These are phyloP conservation scores for Hydroisotoma schaefferi DNA, from an alignment of 2,888 invertebrate genomes.

Conservation along the genomic window DNA sequence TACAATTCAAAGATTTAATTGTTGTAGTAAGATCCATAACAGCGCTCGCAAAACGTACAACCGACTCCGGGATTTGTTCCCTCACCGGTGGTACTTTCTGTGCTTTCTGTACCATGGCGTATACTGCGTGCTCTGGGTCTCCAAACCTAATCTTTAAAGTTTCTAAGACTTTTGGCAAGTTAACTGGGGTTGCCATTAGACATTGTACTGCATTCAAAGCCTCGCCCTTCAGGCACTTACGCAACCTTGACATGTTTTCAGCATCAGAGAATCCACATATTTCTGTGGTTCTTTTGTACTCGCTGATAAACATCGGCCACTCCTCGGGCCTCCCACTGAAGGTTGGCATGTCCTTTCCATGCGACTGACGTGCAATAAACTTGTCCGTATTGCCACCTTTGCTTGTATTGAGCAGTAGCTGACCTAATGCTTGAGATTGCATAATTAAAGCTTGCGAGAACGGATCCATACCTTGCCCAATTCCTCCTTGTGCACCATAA, in stretches of 20 bases:
- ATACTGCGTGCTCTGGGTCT: not conserved
- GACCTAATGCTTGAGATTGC: no score
- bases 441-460: no score
- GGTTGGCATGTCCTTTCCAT: not conserved
- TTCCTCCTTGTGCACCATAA: no score
- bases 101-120: not conserved
- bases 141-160: not conserved
- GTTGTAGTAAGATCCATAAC: not conserved
- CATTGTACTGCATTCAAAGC: not conserved
- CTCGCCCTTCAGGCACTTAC: not conserved
- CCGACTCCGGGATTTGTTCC: not conserved
- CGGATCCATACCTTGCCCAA: no score
- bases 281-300: not conserved
- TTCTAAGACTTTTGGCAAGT: not conserved
- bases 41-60: not conserved
- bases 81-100: not conserved
- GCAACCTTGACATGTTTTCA: not conserved
- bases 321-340: conserved; percentile 1
- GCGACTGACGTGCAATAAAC: not conserved
- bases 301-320: conserved; percentile 6
- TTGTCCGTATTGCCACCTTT: no score
- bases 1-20: not conserved
- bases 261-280: not conserved
- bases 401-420: no score
- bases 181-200: not conserved